Evolutionary conservation across 1,140 invertebrate species (phyloP), one percentile per base, ranked within the genome.

Genomic region (Thaumetopoea pityocampa): DNA sequence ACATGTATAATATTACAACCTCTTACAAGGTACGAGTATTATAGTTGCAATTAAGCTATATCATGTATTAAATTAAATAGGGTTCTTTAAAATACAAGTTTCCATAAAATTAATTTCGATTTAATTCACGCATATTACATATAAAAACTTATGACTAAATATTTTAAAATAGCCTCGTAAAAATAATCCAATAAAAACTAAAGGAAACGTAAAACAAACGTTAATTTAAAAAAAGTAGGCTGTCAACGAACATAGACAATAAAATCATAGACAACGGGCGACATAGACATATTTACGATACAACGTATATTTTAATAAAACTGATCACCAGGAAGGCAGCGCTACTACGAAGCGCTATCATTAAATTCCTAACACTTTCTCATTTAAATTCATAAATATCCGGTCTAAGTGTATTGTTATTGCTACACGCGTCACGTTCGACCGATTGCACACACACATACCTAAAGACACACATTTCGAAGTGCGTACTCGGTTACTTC

Each of bases 341-440:
- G 53, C 55, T 79, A 77, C 74, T 62, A 63, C 63, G 76, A 80
- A 80, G 49, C 66, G 33, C 52, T 63, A 64, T 68, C 71, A 83
- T 83, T 83, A 80, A 80, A 83, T 80, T 83, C 76, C 64, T 77
- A 67, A 77, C 79, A 83, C 73, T 79, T 82, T 82, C 76, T 71
- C 67, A 80, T 82, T 82, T 77, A 71, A 78, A 83, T 83, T 83
- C 79, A 83, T 83, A 83, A 80, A 83, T 83, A 77, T 83, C 79
- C 79, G 79, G 79, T 80, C 71, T 61, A 67, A 71, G 66, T 65
- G 46, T 59, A 49, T 58, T 69, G 57, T 42, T 51, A 67, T 77
- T 74, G 64, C 42, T 32, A 72, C 20, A 27, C 71, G 8, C 7
- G 24, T 53, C 76, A 83, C 79, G 79, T 67, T 58, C 65, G 69